These are phyloP conservation scores for Mastacembelus armatus DNA, from an alignment of 2,797 vertebrate species.

Conservation along the genomic window DNA sequence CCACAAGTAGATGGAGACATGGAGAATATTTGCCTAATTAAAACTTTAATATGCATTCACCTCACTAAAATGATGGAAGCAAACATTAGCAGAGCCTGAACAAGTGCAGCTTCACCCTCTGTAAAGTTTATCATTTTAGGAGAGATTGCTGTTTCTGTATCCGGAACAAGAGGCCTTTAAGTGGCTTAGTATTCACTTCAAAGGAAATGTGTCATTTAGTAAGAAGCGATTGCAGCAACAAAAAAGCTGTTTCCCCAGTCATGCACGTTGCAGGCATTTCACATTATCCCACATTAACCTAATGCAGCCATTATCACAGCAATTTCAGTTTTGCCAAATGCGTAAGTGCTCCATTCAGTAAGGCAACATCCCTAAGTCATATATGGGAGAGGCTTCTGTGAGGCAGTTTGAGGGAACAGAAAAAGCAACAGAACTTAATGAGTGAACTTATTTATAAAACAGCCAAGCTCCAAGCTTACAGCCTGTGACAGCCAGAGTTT, in stretches of 20 bases:
- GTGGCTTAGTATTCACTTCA: slow-evolving; percentile 5
- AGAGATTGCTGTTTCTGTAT: slow-evolving; percentile 10
- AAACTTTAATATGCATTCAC: not conserved
- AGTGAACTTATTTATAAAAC: slow-evolving; percentile 34
- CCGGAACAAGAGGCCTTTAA: slow-evolving; percentile 2
- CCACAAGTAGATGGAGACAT: not conserved
- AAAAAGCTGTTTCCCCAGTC: slow-evolving; percentile 15
- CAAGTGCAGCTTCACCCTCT: not conserved
- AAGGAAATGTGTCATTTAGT: slow-evolving; percentile 20
- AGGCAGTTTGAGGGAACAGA: slow-evolving; percentile 34
- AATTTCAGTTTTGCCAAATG: slow-evolving; percentile 25
- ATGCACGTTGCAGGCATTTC: slow-evolving; percentile 15
- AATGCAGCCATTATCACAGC: slow-evolving; percentile 25
- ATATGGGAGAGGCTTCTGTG: slow-evolving; percentile 2
- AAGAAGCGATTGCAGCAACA: slow-evolving; percentile 3
- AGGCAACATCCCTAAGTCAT: slow-evolving; percentile 16
- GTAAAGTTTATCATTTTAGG: not conserved
- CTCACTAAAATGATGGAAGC: slow-evolving; percentile 24
- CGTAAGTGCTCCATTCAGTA: slow-evolving; percentile 14
- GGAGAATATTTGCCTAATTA: slow-evolving; percentile 13
- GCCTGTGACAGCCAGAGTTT: slow-evolving; percentile 43
- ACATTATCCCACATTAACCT: slow-evolving; percentile 30
- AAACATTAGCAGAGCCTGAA: slow-evolving; percentile 17
- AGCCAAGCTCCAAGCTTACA: slow-evolving; percentile 28
- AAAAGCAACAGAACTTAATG: slow-evolving; percentile 34